A percentile compares a stretch with the other conserved stretches of the same genome.
These are phyloP conservation scores for Drosophila gunungcola DNA, from an alignment of 1,140 invertebrate species.

Conservation along the genomic window DNA sequence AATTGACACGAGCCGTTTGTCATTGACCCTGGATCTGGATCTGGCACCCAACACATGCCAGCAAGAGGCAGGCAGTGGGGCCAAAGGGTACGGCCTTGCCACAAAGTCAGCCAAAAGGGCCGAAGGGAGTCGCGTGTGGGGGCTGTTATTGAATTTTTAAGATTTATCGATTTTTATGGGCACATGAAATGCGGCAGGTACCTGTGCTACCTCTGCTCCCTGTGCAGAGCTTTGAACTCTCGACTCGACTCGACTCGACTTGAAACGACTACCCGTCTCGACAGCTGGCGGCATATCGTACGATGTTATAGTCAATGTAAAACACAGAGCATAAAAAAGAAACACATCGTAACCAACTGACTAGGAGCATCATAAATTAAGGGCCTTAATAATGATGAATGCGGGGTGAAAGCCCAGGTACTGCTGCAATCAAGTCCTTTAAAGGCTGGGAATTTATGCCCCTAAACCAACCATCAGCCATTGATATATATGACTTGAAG, in stretches of 20 bases:
- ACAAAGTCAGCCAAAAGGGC: conserved; percentile 14
- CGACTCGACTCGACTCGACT: conserved; percentile 24
- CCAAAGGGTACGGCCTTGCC: conserved; percentile 47
- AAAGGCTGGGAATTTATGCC: conserved; percentile 22
- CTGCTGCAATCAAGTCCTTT: conserved; percentile 36
- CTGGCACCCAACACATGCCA: conserved; percentile 8
- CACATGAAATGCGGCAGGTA: conserved; percentile 24
- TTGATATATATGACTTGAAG: conserved; percentile 2
- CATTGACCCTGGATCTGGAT: conserved; percentile 68
- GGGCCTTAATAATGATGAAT: conserved; percentile 80
- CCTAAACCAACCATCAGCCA: conserved; percentile 5
- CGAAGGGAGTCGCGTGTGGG: conserved; percentile 54
- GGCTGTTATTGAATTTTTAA: conserved; percentile 81
- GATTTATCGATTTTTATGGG: conserved; percentile 80
- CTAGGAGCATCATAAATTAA: conserved; percentile 74
- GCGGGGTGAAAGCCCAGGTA: conserved; percentile 13
- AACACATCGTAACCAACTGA: conserved; percentile 59
- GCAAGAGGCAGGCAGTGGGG: not conserved
- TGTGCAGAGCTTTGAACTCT: conserved; percentile 68
- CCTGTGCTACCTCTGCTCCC: conserved; percentile 12
- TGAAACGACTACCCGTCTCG: conserved; percentile 16
- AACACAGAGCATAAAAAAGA: conserved; percentile 71
- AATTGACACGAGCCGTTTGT: conserved; percentile 57
- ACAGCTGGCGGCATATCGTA: conserved; percentile 64
- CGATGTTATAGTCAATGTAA: conserved; percentile 79